Percentiles rank a stretch among this genome's conserved stretches.
phyloP scores from a whole-genome alignment of 53 echinoderm and acorn worm genomes.

The Paelopatides confundens region DNA sequence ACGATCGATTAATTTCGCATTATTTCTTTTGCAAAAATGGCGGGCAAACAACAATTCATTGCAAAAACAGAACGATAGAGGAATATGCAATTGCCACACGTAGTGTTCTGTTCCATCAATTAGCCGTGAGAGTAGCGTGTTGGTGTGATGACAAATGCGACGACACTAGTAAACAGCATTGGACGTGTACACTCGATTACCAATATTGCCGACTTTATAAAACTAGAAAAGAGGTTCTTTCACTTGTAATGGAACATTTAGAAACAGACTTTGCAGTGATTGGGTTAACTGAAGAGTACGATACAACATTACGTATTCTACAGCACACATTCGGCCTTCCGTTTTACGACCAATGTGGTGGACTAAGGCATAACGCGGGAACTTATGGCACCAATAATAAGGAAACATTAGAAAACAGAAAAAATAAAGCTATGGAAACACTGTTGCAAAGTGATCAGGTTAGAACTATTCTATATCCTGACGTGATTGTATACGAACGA shows the following conservation, averaged over 20 bases:
- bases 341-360: constrained; percentile 62
- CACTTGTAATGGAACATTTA: constrained; percentile 67
- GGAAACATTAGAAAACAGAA: not conserved
- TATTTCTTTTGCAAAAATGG: constrained; percentile 75
- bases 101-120: constrained; percentile 1
- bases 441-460: not conserved
- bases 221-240: constrained; percentile 38
- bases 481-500: constrained; percentile 25
- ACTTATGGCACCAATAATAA: constrained; percentile 24
- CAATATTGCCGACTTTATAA: too few species aligned
- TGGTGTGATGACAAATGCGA: not conserved
- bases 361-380: constrained; percentile 47
- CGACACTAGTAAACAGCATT: not conserved
- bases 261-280: constrained; percentile 90
- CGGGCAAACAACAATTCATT: not conserved
- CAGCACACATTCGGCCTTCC: constrained; percentile 81
- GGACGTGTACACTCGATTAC: not conserved
- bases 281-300: constrained; percentile 83
- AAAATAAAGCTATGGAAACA: not conserved
- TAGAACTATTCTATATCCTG: not conserved
- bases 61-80: constrained; percentile 3
- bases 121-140: not conserved
- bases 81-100: not conserved
- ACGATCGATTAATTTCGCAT: constrained; percentile 83
- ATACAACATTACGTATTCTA: constrained; percentile 68